phyloP scores from a whole-genome alignment of 2,888 invertebrate genomes.

The Eumerus sabulonum region DNA sequence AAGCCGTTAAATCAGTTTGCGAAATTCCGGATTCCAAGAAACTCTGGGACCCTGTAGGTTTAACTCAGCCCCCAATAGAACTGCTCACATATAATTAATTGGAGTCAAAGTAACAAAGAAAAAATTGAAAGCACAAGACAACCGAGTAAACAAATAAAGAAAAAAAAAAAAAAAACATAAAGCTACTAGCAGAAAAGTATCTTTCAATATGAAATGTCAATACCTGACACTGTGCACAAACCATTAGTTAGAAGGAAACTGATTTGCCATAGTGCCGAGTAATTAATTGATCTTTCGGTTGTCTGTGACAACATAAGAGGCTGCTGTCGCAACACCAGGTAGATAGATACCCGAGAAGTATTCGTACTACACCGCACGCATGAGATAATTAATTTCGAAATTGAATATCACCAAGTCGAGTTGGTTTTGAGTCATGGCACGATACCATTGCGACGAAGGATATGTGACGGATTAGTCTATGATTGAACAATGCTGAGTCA shows the following conservation, averaged over 20 bases:
- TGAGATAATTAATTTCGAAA: too few relatives aligned
- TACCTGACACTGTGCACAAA: constrained; percentile 15
- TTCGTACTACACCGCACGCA: too few relatives aligned
- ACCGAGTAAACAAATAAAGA: neutral
- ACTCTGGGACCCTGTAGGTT: constrained; percentile 11
- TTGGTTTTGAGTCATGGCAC: too few relatives aligned
- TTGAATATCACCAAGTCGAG: too few relatives aligned
- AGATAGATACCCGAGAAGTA: constrained; percentile 3
- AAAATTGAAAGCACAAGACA: neutral
- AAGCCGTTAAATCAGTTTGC: constrained; percentile 24
- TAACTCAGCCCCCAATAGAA: neutral
- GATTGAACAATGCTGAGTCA: too few relatives aligned
- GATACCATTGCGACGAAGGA: too few relatives aligned
- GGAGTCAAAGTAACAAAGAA: neutral
- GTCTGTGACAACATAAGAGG: constrained; percentile 37
- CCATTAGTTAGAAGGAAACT: constrained; percentile 7
- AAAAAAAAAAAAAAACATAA: neutral
- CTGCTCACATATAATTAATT: constrained; percentile 31
- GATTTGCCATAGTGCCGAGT: neutral
- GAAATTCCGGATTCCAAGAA: constrained; percentile 44
- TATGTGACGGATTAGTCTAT: too few relatives aligned
- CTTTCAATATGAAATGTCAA: constrained; percentile 14
- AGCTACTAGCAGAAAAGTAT: neutral
- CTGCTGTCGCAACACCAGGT: constrained; percentile 26
- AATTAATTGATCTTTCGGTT: constrained; percentile 39